Conservation (phyloP, 2,888 invertebrate genomes). For the Amblyjoppa fuscipennis region DNA sequence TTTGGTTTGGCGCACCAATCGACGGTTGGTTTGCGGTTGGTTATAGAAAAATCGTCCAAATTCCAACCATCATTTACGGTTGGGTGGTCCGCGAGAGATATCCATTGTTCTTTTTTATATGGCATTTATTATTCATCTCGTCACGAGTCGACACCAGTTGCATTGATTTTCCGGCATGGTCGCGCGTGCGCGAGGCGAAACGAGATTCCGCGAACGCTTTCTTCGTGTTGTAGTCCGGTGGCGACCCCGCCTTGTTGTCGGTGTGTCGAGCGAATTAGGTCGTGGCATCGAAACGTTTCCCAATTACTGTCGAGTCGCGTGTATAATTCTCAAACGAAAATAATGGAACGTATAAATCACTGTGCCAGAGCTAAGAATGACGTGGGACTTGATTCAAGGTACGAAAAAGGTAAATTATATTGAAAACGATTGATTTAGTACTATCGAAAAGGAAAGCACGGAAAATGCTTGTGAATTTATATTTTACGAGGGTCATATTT, state of each 20-base stretch:
- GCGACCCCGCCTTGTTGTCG: slow-evolving; percentile 44
- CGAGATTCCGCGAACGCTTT: slow-evolving; percentile 22
- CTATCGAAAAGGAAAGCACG: background rate
- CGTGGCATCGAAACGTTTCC: slow-evolving; percentile 28
- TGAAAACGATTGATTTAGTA: background rate
- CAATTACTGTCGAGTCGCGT: slow-evolving; percentile 37
- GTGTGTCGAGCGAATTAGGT: slow-evolving; percentile 51
- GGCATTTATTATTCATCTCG: background rate
- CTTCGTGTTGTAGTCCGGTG: slow-evolving; percentile 41
- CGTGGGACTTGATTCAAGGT: slow-evolving; percentile 63
- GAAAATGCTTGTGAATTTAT: background rate
- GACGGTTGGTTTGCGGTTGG: too few species aligned
- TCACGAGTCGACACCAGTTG: slow-evolving; percentile 10
- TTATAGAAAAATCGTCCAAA: too few species aligned
- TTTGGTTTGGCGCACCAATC: too few species aligned
- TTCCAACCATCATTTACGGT: too few species aligned
- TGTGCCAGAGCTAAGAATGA: slow-evolving; percentile 50
- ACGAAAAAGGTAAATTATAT: slow-evolving; percentile 57
- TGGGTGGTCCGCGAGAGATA: too few species aligned
- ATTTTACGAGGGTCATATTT: slow-evolving; percentile 25
- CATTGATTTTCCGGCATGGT: slow-evolving; percentile 56
- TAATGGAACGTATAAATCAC: slow-evolving; percentile 55
- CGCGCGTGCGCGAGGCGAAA: slow-evolving; percentile 52
- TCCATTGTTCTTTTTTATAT: too few species aligned
- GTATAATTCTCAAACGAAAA: slow-evolving; percentile 20